Evolutionary conservation across 2,888 invertebrate genomes (phyloP).

Genomic region (Brachyopa scutellaris): DNA sequence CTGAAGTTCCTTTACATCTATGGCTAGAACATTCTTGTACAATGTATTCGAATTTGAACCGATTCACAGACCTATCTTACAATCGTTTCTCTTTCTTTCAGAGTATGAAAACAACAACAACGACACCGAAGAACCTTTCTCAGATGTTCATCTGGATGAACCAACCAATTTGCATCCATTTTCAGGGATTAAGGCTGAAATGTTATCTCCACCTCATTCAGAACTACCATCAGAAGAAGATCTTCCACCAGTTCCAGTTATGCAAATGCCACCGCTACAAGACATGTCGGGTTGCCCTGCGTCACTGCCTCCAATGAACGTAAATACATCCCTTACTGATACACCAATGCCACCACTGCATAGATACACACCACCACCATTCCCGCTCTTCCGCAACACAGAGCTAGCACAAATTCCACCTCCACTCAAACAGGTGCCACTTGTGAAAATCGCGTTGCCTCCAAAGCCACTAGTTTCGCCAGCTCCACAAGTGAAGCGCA

Average conservation of each 20-base stretch:
- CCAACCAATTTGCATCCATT: slow-evolving; percentile 74
- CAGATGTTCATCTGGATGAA: slow-evolving; percentile 47
- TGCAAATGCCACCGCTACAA: slow-evolving; percentile 25
- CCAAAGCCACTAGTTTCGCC: slow-evolving; percentile 64
- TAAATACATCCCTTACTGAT: neutral
- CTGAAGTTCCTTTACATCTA: too few species aligned
- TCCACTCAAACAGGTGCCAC: slow-evolving; percentile 57
- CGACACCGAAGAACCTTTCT: slow-evolving; percentile 35
- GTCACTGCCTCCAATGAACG: neutral
- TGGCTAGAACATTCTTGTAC: too few species aligned
- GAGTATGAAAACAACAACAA: slow-evolving; percentile 58
- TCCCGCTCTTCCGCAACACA: slow-evolving; percentile 55
- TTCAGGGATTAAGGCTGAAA: slow-evolving; percentile 43
- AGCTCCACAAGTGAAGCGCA: neutral
- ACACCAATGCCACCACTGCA: slow-evolving; percentile 50
- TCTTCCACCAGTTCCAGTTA: slow-evolving; percentile 35
- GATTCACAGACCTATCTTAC: too few species aligned
- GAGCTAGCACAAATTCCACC: slow-evolving; percentile 48
- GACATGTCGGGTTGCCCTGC: neutral
- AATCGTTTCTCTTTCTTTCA: slow-evolving; percentile 19
- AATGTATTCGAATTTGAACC: too few species aligned
- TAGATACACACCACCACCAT: slow-evolving; percentile 49
- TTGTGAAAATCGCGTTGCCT: slow-evolving; percentile 54
- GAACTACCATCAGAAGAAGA: slow-evolving; percentile 18
- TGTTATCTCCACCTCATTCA: slow-evolving; percentile 38